Conservation (phyloP, 1,140 invertebrate genomes). For the Drosophila jambulina region DNA sequence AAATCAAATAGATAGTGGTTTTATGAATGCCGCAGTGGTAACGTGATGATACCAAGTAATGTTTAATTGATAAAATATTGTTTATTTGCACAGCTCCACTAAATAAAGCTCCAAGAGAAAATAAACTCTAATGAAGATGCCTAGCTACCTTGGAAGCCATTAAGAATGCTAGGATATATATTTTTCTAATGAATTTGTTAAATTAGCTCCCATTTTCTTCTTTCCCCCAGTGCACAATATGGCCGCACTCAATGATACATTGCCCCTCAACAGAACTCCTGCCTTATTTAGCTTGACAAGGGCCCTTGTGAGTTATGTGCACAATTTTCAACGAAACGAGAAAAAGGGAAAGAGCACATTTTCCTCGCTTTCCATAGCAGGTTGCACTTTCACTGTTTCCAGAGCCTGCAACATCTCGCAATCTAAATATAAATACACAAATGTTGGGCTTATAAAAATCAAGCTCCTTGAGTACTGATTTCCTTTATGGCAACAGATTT, state of each 20-base stretch:
- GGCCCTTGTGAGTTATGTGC: constrained; percentile 39
- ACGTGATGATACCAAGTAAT: neutral
- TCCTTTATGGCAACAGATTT: constrained; percentile 12
- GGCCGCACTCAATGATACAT: constrained; percentile 72
- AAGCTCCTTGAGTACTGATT: neutral
- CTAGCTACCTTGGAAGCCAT: neutral
- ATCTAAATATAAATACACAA: neutral
- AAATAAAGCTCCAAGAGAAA: neutral
- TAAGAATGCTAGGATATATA: neutral
- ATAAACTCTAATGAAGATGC: neutral
- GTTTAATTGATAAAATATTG: neutral
- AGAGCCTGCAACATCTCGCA: constrained; percentile 9
- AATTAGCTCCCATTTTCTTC: neutral
- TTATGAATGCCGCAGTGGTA: neutral
- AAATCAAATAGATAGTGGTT: no score
- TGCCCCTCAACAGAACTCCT: constrained; percentile 62
- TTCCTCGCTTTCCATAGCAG: constrained; percentile 52
- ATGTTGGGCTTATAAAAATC: constrained; percentile 2
- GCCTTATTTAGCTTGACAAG: constrained; percentile 35
- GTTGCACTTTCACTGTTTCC: constrained; percentile 76
- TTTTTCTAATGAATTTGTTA: neutral
- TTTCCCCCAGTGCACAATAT: constrained; percentile 43
- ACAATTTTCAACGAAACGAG: constrained; percentile 53
- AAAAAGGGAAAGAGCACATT: constrained; percentile 39
- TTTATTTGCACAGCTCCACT: neutral